Base-by-base conservation (phyloP, 2,113 vertebrate species). In the Megalops atlanticus region DNA sequence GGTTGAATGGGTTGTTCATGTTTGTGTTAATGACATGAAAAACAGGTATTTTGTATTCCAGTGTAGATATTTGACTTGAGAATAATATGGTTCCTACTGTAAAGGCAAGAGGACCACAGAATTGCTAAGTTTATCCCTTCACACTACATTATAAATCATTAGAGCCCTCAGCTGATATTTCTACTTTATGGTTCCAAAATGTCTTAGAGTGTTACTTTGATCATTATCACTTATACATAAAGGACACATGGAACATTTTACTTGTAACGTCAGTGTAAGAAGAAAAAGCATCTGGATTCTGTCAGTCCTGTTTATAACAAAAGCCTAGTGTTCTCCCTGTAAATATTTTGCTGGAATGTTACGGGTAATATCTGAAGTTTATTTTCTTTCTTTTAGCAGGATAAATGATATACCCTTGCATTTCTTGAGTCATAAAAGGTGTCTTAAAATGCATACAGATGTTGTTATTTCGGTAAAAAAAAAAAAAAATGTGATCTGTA, bases 281-380 rank as follows among this genome's bases (percentile, higher is more conserved):
- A 73, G 31, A 75, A 80, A 73, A n/a, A 36, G 39, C 79, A 74
- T 80, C 70, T 49, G 70, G 35, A 54, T 72, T 80, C 35, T 54
- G 40, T 80, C 79, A 80, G 64, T 15, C 64, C 49, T 77, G 77
- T 79, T 76, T 82, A 35, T 54, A 76, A 77, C 73, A 82, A 79
- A 82, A 54, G 38, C 73, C 69, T 69, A 71, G 73, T 77, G 54
- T 70, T 80, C 78, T 80, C 54, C 75, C 75, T 80, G 69, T 83
- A 80, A 80, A 80, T 68, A 64, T 79, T 84, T 82, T 84, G 80
- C 72, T 45, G 70, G 79, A 80, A 80, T 80, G 70, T 80, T 70
- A 80, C 72, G 69, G 79, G 39, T 73, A 74, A 80, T 82, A 76
- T 70, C 45, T 69, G 74, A 77, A 69, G 68, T 82, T 54, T 77